A percentile compares a stretch with the other conserved stretches of the same genome.
phyloP scores from a whole-genome alignment of 2,113 vertebrate species.

The Sylvilagus bachmani region DNA sequence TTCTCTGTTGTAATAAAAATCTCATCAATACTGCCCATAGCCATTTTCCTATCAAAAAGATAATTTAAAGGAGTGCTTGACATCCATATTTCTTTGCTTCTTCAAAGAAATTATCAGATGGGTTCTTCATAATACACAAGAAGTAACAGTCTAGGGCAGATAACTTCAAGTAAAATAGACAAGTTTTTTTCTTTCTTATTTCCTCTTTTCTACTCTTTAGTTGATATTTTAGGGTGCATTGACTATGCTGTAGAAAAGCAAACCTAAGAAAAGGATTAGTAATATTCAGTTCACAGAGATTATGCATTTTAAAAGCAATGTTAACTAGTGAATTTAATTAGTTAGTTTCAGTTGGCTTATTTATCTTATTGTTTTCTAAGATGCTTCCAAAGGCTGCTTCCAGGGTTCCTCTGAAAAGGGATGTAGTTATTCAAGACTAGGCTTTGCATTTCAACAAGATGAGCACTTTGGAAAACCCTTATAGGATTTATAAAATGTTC shows the following conservation, averaged over 20 bases:
- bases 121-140: constrained; percentile 40
- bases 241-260: constrained; percentile 31
- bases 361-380: constrained; percentile 57
- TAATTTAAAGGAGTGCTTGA: constrained; percentile 9
- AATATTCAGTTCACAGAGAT: constrained; percentile 35
- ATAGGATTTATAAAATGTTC: constrained; percentile 45
- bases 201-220: not conserved
- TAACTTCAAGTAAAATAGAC: constrained; percentile 3
- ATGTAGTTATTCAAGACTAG: constrained; percentile 6
- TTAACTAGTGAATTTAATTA: constrained; percentile 66
- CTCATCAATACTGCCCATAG: not conserved
- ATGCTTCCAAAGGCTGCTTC: constrained; percentile 45
- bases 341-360: constrained; percentile 67
- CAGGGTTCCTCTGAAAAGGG: not conserved
- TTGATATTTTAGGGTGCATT: constrained; percentile 51
- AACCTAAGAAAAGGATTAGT: constrained; percentile 38
- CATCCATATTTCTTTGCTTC: constrained; percentile 57
- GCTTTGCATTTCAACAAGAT: constrained; percentile 30
- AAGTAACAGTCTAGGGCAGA: not conserved
- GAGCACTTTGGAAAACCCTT: constrained; percentile 39
- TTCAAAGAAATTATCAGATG: constrained; percentile 55
- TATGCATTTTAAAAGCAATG: constrained; percentile 59
- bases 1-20: constrained; percentile 20
- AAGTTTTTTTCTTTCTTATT: not conserved
- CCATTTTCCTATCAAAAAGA: constrained; percentile 45